Evolutionary conservation across 2,113 vertebrate species (phyloP).

Genomic region (Cygnus buccinator): DNA sequence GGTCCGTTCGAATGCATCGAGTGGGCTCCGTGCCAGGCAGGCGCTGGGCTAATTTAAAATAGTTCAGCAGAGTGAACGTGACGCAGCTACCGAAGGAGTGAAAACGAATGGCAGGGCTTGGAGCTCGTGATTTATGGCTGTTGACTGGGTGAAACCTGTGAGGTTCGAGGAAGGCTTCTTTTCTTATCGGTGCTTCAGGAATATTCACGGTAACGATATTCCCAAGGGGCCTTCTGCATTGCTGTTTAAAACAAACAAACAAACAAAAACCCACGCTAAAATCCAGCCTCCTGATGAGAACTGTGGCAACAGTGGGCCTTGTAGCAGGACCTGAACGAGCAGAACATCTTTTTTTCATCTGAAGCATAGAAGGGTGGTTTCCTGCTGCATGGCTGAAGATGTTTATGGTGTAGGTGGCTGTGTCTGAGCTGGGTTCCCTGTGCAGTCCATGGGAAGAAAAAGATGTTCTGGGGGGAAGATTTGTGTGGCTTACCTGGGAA

Average conservation of each 20-base stretch:
- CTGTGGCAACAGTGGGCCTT: neutral
- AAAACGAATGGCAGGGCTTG: neutral
- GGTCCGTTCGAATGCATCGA: neutral
- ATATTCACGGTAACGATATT: neutral
- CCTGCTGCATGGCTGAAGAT: neutral
- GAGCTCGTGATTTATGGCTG: neutral
- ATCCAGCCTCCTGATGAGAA: neutral
- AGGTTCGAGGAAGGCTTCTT: neutral
- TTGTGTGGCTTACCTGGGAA: neutral
- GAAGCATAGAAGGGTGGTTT: neutral
- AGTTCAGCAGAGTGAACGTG: neutral
- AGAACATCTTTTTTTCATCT: neutral
- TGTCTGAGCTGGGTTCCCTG: neutral
- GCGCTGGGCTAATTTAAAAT: neutral
- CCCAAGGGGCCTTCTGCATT: neutral
- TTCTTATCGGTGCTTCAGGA: neutral
- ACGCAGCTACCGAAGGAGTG: neutral
- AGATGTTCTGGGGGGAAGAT: neutral
- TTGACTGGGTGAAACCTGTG: rapidly evolving
- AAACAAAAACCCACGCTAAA: neutral
- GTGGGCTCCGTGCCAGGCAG: neutral
- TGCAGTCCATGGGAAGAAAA: neutral
- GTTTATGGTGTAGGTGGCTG: neutral
- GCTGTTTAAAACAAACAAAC: neutral
- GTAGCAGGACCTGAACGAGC: neutral